phyloP scores from a whole-genome alignment of 1,140 invertebrate genomes.

The Drosophila simulans region DNA sequence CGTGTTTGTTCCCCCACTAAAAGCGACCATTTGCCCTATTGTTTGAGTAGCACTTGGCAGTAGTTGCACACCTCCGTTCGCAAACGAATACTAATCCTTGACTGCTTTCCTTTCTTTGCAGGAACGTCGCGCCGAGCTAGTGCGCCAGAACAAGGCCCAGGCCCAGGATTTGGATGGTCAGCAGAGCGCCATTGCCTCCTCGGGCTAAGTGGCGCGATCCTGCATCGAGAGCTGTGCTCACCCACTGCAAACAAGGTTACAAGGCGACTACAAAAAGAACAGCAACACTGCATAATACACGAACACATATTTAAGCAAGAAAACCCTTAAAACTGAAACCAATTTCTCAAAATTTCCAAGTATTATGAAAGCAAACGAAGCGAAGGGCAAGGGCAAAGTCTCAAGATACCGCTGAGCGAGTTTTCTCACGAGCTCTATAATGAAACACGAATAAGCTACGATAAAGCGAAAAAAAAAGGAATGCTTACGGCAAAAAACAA shows the following conservation, averaged over 20 bases:
- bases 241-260: conserved; percentile 12
- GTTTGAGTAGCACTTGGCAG: conserved; percentile 37
- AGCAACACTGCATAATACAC: conserved; percentile 44
- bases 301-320: conserved; percentile 52
- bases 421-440: conserved; percentile 29
- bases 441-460: conserved; percentile 13
- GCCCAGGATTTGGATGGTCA: conserved; percentile 67
- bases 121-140: conserved; percentile 93
- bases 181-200: conserved; percentile 75
- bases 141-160: conserved; percentile 92
- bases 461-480: conserved; percentile 18
- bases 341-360: conserved; percentile 68
- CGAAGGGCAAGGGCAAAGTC: conserved; percentile 21
- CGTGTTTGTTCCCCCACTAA: conserved; percentile 54
- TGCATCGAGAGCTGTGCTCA: conserved; percentile 25
- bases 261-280: conserved; percentile 12
- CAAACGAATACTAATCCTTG: not conserved
- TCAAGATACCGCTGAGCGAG: conserved; percentile 49
- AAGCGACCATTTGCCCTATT: conserved; percentile 39
- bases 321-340: conserved; percentile 37
- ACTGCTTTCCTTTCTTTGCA: conserved; percentile 84
- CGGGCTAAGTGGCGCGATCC: conserved; percentile 59
- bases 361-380: conserved; percentile 52
- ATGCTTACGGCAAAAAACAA: conserved; percentile 54
- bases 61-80: not conserved